Base-by-base conservation (phyloP, 2,888 invertebrate species). In the Byasa hedistus region DNA sequence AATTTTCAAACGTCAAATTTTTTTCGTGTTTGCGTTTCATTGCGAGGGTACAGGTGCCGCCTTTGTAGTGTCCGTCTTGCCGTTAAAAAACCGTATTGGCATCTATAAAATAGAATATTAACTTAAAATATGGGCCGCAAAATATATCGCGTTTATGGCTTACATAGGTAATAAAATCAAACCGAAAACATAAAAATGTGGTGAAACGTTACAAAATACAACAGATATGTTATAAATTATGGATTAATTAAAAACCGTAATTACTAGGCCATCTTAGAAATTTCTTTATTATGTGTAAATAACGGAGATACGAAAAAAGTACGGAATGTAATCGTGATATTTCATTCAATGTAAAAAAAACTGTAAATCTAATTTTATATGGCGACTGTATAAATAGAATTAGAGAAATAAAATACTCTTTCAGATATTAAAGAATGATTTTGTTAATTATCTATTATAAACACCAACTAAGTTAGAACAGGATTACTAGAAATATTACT, bases 11-110 rank as follows among this genome's bases (percentile, higher is more conserved):
- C 78, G 81, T 73, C 72, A 61, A 48, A 39, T 65, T 80, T 76
- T 82, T 86, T 84, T 83, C 81, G 79, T 91, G 85, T 91, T 91
- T 91, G 86, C 81, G 85, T 87, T 86, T 82, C 85, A 79, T 82
- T 76, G 80, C 79, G 80, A 80, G 84, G 85, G 79, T 79, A 81
- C 86, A 87, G 87, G 86, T 86, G 89, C 81, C 79, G 75, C 69
- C 84, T 90, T 90, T 89, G 87, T 86, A 78, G 70, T 70, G 66
- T 81, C 80, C 85, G 51, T 39, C 19, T 39, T 27, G 51, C 61
- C 44, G 57, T 64, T 61, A 24, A 56, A 24, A 51, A 56, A 60
- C 64, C 39, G 22, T 52, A 64, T 68, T 61, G 67, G 75, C 75
- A 75, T 71, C 71, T 73, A 74, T 71, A 75, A 70, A 79, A 78